Conservation (phyloP, 2,113 vertebrate species). For the Nanorana parkeri region DNA sequence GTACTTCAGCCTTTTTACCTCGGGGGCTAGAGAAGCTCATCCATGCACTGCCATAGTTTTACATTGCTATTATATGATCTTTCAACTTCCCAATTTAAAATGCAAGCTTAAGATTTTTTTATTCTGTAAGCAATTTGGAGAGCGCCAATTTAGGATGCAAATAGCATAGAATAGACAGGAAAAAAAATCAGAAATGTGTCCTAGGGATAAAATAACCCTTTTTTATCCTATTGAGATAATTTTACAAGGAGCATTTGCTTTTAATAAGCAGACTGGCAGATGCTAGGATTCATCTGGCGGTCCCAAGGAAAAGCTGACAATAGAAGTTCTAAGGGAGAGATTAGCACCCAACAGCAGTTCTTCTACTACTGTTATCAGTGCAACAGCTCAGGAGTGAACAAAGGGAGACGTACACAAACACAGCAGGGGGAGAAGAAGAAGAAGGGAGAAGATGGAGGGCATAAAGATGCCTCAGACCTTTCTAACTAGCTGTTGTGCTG, state of each 20-base stretch:
- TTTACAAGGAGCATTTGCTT: background rate
- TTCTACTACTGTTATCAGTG: slow-evolving; percentile 27
- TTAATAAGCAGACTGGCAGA: slow-evolving; percentile 35
- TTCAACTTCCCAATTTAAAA: background rate
- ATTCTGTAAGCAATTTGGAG: background rate
- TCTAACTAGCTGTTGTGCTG: slow-evolving; percentile 33
- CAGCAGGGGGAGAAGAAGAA: slow-evolving; percentile 42
- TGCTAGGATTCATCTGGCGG: slow-evolving; percentile 30
- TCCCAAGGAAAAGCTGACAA: slow-evolving; percentile 5
- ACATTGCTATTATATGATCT: too few species aligned
- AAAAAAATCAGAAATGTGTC: too few species aligned
- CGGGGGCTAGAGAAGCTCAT: too few species aligned
- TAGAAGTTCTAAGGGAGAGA: slow-evolving; percentile 48
- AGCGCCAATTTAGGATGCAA: background rate
- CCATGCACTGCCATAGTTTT: background rate
- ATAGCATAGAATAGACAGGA: background rate
- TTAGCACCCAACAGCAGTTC: slow-evolving; percentile 44
- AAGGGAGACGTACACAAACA: slow-evolving; percentile 40
- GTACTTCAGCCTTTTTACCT: too few species aligned
- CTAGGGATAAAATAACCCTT: background rate
- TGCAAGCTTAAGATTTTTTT: background rate
- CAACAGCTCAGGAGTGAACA: slow-evolving; percentile 42
- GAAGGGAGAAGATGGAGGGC: slow-evolving; percentile 40
- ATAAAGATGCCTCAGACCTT: background rate
- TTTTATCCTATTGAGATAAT: background rate